Base-by-base conservation (phyloP, 2,888 invertebrate species). In the Odontocerum albicorne region DNA sequence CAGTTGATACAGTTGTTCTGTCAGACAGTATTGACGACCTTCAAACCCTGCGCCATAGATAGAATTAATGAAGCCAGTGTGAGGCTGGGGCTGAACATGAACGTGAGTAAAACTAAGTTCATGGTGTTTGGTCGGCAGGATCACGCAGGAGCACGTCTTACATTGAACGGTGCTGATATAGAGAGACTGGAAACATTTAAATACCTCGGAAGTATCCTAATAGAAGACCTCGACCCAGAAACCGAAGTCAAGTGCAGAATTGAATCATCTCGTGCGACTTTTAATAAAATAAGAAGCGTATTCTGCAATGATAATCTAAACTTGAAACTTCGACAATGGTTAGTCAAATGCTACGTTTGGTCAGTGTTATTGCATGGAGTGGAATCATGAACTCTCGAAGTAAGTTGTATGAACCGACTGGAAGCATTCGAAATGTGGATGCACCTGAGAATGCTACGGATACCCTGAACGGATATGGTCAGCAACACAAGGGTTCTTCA, bases 391-490 rank as follows among this genome's bases (percentile, higher is more conserved):
- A 42, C 42, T 12, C 20, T 42, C 19, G 20, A 42, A 20, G 21
- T 20, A 3, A 42, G 20, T 16, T 20, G 7, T 2, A 17, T 42
- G 6, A 42, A 42, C 20, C n/a, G 42, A 10, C 10, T 33, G 10
- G 33, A 33, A 33, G 33, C 33, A 33, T 33, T 33, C 13, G 33
- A 33, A 33, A 42, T 42, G 42, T 42, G 42, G 21, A 4, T 42
- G n/a, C 19, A n/a, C 21, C 42, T 19, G 4, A 4, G 42, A 8
- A 42, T 42, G 42, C 42, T 42, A 20, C 19, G 42, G 3, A 42
- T 21, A n/a, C n/a, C n/a, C n/a, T n/a, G n/a, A n/a, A n/a, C n/a
- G n/a, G n/a, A n/a, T n/a, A n/a, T n/a, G n/a, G n/a, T n/a, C n/a
- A n/a, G n/a, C n/a, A n/a, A n/a, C n/a, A n/a, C n/a, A n/a, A n/a